Evolutionary conservation across 2,888 invertebrate species (phyloP).

Genomic region (Cremastobaeus sp.): DNA sequence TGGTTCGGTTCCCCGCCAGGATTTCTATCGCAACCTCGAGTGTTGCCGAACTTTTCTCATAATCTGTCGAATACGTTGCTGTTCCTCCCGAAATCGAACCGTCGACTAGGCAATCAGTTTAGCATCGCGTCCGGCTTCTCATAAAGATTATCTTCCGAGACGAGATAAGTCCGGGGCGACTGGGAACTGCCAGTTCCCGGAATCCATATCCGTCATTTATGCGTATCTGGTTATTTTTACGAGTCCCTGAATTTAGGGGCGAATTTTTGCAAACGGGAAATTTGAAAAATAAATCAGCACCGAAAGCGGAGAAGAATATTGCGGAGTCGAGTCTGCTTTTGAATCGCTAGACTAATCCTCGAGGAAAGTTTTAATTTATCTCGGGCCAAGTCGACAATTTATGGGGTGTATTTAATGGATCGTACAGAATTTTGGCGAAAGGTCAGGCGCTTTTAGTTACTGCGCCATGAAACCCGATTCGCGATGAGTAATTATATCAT

Average conservation of each 20-base stretch:
- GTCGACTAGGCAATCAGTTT: constrained; percentile 40
- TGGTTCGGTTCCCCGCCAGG: constrained; percentile 42
- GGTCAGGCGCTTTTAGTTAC: background rate
- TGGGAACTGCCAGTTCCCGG: background rate
- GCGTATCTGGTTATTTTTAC: too few species aligned
- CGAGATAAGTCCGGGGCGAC: background rate
- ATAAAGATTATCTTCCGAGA: constrained; percentile 19
- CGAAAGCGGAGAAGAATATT: background rate
- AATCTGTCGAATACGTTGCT: constrained; percentile 48
- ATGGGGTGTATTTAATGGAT: background rate
- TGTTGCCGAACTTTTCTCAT: constrained; percentile 56
- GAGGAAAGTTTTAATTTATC: constrained; percentile 17
- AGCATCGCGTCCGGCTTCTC: background rate
- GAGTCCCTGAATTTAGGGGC: too few species aligned
- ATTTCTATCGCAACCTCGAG: constrained; percentile 40
- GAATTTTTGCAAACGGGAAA: too few species aligned
- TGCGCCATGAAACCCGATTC: background rate
- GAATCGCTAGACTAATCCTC: constrained; percentile 3
- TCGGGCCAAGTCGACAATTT: constrained; percentile 1
- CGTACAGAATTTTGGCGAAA: background rate
- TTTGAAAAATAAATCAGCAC: background rate
- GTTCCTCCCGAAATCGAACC: constrained; percentile 42
- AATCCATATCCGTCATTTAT: too few species aligned
- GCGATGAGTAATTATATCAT: background rate
- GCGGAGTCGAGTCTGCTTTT: constrained; percentile 9